A percentile compares a stretch with the other conserved stretches of the same genome.
These are phyloP conservation scores for Aphidius gifuensis DNA, from an alignment of 1,140 invertebrate genomes.

Conservation along the genomic window DNA sequence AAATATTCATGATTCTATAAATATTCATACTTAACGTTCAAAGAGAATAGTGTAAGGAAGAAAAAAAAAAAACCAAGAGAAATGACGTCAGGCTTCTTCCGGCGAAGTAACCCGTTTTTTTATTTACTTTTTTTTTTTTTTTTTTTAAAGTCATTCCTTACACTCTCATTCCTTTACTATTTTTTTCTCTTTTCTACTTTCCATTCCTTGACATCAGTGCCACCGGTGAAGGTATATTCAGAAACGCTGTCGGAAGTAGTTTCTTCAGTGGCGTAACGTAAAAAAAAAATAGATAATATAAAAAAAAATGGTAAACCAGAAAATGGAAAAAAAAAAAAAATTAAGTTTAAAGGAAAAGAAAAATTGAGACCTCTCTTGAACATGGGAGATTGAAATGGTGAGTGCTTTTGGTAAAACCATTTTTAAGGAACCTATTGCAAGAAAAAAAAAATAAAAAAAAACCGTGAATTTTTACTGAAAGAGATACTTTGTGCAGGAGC, in stretches of 20 bases:
- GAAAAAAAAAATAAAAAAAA: too few relatives aligned
- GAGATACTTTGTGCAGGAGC: too few relatives aligned
- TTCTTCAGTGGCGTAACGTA: background rate
- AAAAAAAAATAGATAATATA: background rate
- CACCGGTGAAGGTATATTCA: background rate
- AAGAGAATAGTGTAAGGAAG: slow-evolving; percentile 38
- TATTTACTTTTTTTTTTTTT: slow-evolving; percentile 1
- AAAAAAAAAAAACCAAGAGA: slow-evolving; percentile 30
- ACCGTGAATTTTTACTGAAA: too few relatives aligned
- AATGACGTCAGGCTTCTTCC: slow-evolving; percentile 34
- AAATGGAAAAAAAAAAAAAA: too few relatives aligned
- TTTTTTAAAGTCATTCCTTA: background rate
- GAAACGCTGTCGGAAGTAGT: background rate
- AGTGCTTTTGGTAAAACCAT: too few relatives aligned
- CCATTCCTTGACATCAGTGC: background rate
- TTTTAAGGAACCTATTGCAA: too few relatives aligned
- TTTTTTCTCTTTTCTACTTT: background rate
- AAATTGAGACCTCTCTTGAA: too few relatives aligned
- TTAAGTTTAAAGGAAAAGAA: too few relatives aligned
- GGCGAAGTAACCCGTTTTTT: slow-evolving; percentile 29
- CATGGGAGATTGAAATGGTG: too few relatives aligned
- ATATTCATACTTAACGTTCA: slow-evolving; percentile 37
- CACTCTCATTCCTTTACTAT: slow-evolving; percentile 16
- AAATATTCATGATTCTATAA: slow-evolving; percentile 43
- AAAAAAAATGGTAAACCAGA: background rate